Evolutionary conservation across 2,797 vertebrate species (phyloP).

Genomic region (Chlorospingus flavigularis): DNA sequence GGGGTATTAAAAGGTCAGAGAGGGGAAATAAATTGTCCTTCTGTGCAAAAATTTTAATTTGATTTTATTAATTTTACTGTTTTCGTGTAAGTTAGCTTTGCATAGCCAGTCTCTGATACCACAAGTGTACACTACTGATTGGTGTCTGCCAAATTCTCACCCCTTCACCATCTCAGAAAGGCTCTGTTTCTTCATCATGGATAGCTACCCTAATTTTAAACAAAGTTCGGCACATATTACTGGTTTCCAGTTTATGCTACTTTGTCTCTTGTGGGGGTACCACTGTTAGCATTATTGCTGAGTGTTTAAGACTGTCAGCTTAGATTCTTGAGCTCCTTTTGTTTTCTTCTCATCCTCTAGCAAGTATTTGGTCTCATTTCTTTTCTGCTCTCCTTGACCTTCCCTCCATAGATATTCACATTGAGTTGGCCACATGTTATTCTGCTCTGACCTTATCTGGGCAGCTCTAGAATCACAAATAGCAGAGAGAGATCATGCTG

Average conservation of each 20-base stretch:
- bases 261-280: not conserved
- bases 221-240: not conserved
- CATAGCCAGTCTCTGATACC: not conserved
- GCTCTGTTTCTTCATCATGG: not conserved
- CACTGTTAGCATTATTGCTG: not conserved
- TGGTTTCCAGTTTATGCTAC: not conserved
- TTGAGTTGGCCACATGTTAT: not conserved
- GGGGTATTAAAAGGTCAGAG: not conserved
- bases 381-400: not conserved
- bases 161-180: not conserved
- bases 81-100: not conserved
- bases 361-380: not conserved
- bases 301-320: not conserved
- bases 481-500: fast-evolving
- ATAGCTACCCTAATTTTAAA: not conserved
- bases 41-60: not conserved
- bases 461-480: not conserved
- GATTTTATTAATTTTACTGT: not conserved
- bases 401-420: not conserved
- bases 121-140: not conserved
- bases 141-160: not conserved
- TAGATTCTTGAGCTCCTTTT: not conserved
- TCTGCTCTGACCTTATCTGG: not conserved
- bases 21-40: not conserved
- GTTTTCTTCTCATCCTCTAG: not conserved